These are phyloP conservation scores for Helicoverpa zea DNA, from an alignment of 1,140 invertebrate genomes.

Conservation along the genomic window DNA sequence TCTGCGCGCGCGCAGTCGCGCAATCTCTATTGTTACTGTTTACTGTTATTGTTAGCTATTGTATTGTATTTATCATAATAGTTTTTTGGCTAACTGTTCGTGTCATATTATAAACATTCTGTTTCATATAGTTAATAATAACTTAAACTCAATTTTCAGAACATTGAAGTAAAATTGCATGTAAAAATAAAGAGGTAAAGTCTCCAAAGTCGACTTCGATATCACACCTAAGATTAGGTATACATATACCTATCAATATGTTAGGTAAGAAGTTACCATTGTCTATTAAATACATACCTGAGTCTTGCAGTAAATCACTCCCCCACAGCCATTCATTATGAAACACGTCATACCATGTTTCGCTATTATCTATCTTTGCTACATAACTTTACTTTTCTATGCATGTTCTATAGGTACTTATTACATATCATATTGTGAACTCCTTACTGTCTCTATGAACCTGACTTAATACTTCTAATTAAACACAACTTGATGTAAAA, in stretches of 20 bases:
- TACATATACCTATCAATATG: too few species aligned
- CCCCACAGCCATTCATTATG: background rate
- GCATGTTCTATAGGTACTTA: too few species aligned
- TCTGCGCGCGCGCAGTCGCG: conserved; percentile 51
- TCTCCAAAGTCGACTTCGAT: too few species aligned
- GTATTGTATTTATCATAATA: conserved; percentile 44
- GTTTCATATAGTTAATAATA: background rate
- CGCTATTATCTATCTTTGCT: background rate
- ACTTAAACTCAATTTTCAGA: background rate
- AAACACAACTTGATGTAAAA: background rate
- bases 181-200: too few species aligned
- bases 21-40: conserved; percentile 52
- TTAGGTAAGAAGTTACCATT: too few species aligned
- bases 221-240: too few species aligned
- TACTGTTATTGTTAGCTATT: conserved; percentile 53
- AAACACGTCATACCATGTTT: background rate
- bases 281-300: background rate
- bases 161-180: background rate
- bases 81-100: conserved; percentile 11
- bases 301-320: background rate
- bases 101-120: background rate
- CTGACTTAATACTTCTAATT: too few species aligned
- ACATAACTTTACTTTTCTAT: too few species aligned
- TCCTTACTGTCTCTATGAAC: too few species aligned
- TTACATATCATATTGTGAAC: too few species aligned